phyloP scores from a whole-genome alignment of 2,113 vertebrate species.

The Phycodurus eques region DNA sequence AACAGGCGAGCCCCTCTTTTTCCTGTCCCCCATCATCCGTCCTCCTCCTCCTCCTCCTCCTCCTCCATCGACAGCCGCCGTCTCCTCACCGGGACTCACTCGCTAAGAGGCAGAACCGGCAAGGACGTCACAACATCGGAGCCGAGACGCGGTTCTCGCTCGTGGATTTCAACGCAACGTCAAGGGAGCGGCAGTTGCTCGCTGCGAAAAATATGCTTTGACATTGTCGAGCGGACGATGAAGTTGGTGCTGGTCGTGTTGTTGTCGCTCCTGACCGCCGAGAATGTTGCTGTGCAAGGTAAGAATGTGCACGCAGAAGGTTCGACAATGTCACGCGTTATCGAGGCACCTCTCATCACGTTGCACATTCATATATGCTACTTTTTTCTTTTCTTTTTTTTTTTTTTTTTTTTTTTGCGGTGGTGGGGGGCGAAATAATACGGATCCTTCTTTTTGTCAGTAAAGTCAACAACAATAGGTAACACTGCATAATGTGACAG shows the following conservation, averaged over 20 bases:
- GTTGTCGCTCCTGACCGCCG: conserved; percentile 48
- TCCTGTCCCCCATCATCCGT: neutral
- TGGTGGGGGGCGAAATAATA: too few relatives aligned
- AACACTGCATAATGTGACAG: too few relatives aligned
- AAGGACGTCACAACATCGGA: neutral
- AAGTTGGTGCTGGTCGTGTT: conserved; percentile 61
- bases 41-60: conserved; percentile 40
- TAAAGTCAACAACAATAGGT: too few relatives aligned
- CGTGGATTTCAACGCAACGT: neutral
- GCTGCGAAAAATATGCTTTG: conserved; percentile 19
- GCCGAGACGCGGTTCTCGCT: neutral
- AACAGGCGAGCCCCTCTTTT: conserved; percentile 28
- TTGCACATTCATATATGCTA: too few relatives aligned
- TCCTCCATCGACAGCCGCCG: conserved; percentile 15
- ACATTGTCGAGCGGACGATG: conserved; percentile 50
- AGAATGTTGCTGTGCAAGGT: conserved; percentile 59
- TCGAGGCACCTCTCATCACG: neutral
- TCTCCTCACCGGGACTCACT: conserved; percentile 18
- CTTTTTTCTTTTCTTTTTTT: neutral
- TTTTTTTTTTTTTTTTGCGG: neutral
- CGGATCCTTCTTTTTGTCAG: too few relatives aligned
- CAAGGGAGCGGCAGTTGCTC: neutral
- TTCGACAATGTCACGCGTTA: neutral
- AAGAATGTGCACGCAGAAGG: conserved; percentile 26
- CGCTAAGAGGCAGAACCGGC: conserved; percentile 2